phyloP scores from a whole-genome alignment of 2,797 vertebrate species.

The Rallus crepitans region DNA sequence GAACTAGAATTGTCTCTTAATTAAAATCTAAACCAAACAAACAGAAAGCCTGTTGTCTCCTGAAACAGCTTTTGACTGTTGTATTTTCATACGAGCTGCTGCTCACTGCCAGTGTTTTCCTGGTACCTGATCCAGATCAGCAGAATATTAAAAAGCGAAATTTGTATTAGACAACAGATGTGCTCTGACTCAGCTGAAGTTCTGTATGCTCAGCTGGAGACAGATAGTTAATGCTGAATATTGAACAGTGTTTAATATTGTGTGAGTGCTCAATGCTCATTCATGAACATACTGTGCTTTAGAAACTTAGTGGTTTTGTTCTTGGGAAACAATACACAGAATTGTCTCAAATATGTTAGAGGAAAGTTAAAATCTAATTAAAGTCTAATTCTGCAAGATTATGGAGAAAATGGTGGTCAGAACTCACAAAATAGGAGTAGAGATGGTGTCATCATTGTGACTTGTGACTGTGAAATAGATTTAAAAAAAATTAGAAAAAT shows the following conservation, averaged over 20 bases:
- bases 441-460: not conserved
- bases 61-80: not conserved
- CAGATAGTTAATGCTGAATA: not conserved
- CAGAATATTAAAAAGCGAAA: not conserved
- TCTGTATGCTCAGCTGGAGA: not conserved
- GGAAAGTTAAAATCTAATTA: fast-evolving
- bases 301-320: not conserved
- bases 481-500: not conserved
- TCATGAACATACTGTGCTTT: not conserved
- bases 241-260: not conserved
- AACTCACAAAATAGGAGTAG: not conserved
- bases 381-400: not conserved
- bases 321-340: not conserved
- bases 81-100: not conserved
- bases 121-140: not conserved
- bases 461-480: not conserved
- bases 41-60: not conserved
- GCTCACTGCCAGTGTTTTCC: not conserved
- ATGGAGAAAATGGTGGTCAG: not conserved
- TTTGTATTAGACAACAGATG: not conserved
- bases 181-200: not conserved
- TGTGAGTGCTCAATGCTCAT: not conserved
- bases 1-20: not conserved
- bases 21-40: not conserved
- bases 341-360: not conserved